Conservation (phyloP, 1,140 invertebrate genomes). For the Caenorhabditis tropicalis region DNA sequence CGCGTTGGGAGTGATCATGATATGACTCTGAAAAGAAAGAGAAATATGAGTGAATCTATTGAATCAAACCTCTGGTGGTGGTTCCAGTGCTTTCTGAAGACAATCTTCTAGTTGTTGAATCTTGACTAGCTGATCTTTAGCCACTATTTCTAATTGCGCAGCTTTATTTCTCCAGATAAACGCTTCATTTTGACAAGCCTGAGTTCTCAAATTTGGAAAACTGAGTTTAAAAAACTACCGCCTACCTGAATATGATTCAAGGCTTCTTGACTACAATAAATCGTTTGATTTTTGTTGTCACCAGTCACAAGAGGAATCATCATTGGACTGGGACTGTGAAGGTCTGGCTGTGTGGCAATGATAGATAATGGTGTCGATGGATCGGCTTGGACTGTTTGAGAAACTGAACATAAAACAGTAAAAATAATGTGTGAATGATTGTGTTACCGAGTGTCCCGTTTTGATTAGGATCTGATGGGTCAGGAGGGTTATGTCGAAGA, state of each 20-base stretch:
- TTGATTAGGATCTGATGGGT: constrained; percentile 25
- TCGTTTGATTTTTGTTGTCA: constrained; percentile 41
- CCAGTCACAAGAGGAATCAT: constrained; percentile 2
- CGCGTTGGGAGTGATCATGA: neutral
- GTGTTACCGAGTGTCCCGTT: neutral
- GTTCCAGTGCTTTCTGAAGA: neutral
- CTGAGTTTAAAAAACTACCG: neutral
- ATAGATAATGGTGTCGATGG: constrained; percentile 14
- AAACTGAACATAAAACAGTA: neutral
- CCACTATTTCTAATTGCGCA: constrained; percentile 68
- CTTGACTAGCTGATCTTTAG: constrained; percentile 64
- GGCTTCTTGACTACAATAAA: constrained; percentile 56
- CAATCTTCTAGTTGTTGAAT: constrained; percentile 48
- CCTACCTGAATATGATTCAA: constrained; percentile 61
- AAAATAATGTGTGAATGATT: neutral
- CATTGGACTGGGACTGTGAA: constrained; percentile 2
- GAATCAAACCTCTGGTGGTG: neutral
- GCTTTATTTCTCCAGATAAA: constrained; percentile 70
- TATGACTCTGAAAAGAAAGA: neutral
- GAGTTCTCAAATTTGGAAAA: neutral
- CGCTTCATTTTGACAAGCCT: constrained; percentile 70
- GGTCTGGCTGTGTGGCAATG: constrained; percentile 15
- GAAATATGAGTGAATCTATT: neutral
- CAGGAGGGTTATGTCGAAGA: neutral
- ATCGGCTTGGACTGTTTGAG: neutral